Evolutionary conservation across 2,113 vertebrate species (phyloP).

Genomic region (Balaeniceps rex): DNA sequence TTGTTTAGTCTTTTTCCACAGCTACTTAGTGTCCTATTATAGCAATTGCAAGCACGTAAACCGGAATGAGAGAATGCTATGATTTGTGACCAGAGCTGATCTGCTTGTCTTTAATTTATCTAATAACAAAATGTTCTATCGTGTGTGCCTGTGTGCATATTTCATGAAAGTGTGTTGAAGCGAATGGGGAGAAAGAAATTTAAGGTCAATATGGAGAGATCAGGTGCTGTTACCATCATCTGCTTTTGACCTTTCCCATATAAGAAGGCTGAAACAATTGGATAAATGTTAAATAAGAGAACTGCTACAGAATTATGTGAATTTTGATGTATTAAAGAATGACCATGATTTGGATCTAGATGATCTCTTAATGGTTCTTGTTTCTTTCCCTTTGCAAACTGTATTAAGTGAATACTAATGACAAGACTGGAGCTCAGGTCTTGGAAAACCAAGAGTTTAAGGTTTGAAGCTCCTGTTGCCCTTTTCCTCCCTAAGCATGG

Average conservation of each 20-base stretch:
- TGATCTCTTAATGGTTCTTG: background rate
- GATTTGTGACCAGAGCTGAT: background rate
- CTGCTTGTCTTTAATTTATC: background rate
- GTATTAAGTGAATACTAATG: background rate
- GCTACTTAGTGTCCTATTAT: background rate
- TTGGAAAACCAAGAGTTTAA: background rate
- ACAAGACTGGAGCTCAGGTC: background rate
- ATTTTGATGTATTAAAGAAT: background rate
- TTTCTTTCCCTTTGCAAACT: background rate
- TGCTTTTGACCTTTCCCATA: background rate
- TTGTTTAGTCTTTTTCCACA: background rate
- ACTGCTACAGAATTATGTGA: background rate
- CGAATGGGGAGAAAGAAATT: background rate
- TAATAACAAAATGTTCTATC: background rate
- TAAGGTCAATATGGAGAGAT: background rate
- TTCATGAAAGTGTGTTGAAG: background rate
- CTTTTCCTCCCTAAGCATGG: background rate
- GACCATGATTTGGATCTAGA: background rate
- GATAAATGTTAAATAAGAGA: background rate
- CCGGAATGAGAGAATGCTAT: fast-evolving
- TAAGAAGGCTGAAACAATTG: background rate
- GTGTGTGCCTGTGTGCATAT: background rate
- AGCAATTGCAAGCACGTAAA: background rate
- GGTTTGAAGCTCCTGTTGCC: background rate
- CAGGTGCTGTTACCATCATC: background rate